Evolutionary conservation across 2,113 vertebrate genomes (phyloP), one percentile per base, ranked within the genome.

Genomic region (Pituophis catenifer): DNA sequence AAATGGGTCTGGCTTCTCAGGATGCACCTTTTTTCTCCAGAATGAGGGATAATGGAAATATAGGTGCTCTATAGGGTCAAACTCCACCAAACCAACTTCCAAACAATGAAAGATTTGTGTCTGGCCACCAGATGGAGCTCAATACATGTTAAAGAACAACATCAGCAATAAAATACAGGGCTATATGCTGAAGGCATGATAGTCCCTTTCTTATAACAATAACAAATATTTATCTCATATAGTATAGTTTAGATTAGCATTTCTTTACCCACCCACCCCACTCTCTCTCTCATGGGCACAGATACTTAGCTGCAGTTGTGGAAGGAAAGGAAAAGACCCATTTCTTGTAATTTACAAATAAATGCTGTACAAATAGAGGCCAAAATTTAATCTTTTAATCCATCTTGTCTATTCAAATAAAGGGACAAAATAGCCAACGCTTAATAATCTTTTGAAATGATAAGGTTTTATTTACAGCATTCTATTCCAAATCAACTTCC

Each of bases 401-500:
- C 93, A 70, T 29, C 94, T 33, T 92, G 93, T 91, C 29, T 92
- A 50, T 29, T 59, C 54, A 95, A 88, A 94, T 88, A 93, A 95
- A 91, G 92, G 21, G 87, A 89, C 48, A 24, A 44, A 94, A 26
- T 95, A 95, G 89, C 62, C 65, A 90, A 0, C 92, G 94, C 89
- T 91, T 96, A 96, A 94, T 95, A 95, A 86, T 88, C 65, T 96
- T 90, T 65, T 91, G 95, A 91, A 92, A 87, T 93, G 95, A 90
- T 96, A 94, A 54, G 58, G 33, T 92, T 97, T 95, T 96, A 97
- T 97, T 97, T 97, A 96, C 93, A 90, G 75, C 59, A 94, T 94
- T 94, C 92, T 55, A 96, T 94, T 94, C 54, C 93, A 94, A 95
- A 94, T 88, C 87, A 94, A 65, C 95, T 92, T 95, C 7, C 52